Evolutionary conservation across 1,140 invertebrate species (phyloP).

Genomic region (Laodelphax striatellus): DNA sequence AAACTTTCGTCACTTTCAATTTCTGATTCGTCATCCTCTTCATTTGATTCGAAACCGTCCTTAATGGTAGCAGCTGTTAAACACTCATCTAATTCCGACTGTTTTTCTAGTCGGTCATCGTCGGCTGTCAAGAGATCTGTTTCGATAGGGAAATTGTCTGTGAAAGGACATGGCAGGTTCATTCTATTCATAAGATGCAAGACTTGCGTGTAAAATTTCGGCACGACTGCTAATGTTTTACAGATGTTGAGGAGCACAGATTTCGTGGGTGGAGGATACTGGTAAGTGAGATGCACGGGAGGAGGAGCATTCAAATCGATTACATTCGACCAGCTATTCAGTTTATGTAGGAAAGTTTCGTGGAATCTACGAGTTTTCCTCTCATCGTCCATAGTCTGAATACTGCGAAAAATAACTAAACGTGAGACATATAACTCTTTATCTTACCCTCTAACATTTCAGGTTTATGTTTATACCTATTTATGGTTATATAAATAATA

Average conservation of each 20-base stretch:
- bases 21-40: constrained; percentile 59
- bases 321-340: constrained; percentile 54
- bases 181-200: constrained; percentile 94
- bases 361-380: constrained; percentile 32
- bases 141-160: constrained; percentile 34
- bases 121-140: constrained; percentile 6
- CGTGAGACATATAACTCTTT: too few species aligned
- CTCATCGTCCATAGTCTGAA: constrained; percentile 12
- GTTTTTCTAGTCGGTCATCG: not conserved
- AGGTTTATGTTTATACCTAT: too few species aligned
- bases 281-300: constrained; percentile 55
- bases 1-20: constrained; percentile 48
- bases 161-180: constrained; percentile 81
- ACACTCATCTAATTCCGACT: not conserved
- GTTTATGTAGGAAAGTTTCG: constrained; percentile 49
- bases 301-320: constrained; percentile 58
- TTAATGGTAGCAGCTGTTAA: not conserved
- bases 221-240: constrained; percentile 55
- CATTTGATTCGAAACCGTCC: constrained; percentile 7
- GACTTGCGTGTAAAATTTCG: constrained; percentile 72
- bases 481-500: too few species aligned
- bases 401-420: constrained; percentile 18
- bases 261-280: constrained; percentile 61
- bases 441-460: too few species aligned
- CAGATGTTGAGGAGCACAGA: constrained; percentile 67